Conservation (phyloP, 1,140 invertebrate genomes). For the Centruroides vittatus region DNA sequence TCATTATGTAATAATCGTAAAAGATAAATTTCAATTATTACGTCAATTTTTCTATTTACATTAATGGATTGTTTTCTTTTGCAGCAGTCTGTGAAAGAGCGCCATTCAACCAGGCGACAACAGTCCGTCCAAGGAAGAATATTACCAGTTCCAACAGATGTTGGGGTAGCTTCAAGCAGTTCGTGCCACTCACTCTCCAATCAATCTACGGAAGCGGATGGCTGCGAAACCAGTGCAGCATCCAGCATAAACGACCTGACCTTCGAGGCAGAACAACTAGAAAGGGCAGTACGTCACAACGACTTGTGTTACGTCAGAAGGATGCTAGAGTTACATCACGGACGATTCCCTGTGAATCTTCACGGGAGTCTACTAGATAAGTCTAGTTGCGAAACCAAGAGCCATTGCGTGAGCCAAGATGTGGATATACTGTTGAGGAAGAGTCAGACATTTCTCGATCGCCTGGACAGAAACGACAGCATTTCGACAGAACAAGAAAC, state of each 20-base stretch:
- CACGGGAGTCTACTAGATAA: slow-evolving; percentile 23
- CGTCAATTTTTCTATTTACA: no score
- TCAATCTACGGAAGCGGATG: no score
- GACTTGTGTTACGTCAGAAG: slow-evolving; percentile 36
- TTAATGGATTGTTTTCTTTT: no score
- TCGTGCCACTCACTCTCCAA: no score
- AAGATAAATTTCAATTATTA: no score
- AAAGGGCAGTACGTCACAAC: slow-evolving; percentile 38
- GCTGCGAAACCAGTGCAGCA: slow-evolving; percentile 12
- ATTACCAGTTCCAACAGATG: no score
- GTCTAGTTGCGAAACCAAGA: slow-evolving; percentile 22
- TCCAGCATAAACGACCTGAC: slow-evolving; percentile 39
- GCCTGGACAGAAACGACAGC: slow-evolving; percentile 22
- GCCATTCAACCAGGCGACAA: no score
- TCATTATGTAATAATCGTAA: no score
- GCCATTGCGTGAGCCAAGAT: slow-evolving; percentile 22
- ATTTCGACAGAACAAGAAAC: slow-evolving; percentile 2
- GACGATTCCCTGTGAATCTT: slow-evolving; percentile 33
- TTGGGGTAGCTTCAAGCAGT: no score
- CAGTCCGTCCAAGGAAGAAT: no score
- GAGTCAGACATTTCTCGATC: slow-evolving; percentile 22
- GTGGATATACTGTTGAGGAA: slow-evolving; percentile 16
- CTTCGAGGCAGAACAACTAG: slow-evolving; percentile 37
- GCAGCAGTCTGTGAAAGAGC: no score
- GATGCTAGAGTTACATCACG: slow-evolving; percentile 39